A percentile compares a stretch with the other conserved stretches of the same genome.
These are phyloP conservation scores for Oenanthe melanoleuca DNA, from an alignment of 2,113 vertebrate species.

Conservation along the genomic window DNA sequence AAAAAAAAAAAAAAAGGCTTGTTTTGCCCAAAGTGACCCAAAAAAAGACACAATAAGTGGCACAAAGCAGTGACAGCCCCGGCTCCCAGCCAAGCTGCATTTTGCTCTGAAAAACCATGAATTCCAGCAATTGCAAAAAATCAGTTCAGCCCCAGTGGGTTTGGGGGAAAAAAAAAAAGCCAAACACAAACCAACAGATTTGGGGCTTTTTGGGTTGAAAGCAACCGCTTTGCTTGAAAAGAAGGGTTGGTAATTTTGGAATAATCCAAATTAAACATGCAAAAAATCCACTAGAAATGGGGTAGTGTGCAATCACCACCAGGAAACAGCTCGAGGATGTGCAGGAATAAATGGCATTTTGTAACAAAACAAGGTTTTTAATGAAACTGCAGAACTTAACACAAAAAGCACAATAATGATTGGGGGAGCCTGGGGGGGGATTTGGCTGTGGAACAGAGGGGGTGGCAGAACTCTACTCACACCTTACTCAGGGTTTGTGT, in stretches of 20 bases:
- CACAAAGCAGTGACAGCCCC: constrained; percentile 20
- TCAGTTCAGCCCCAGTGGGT: not conserved
- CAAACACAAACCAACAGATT: not conserved
- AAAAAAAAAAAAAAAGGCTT: not conserved
- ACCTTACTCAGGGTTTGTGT: not conserved
- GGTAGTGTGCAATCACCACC: fast-evolving
- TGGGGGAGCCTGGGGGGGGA: no score
- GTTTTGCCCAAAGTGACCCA: constrained; percentile 53
- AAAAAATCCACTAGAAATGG: fast-evolving
- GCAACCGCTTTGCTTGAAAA: fast-evolving
- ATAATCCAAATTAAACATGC: fast-evolving
- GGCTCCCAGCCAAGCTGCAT: fast-evolving
- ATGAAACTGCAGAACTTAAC: not conserved
- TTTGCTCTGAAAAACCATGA: not conserved
- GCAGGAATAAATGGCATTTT: not conserved
- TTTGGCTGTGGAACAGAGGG: not conserved
- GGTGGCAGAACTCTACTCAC: not conserved
- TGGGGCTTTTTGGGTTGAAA: not conserved
- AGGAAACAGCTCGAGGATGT: not conserved
- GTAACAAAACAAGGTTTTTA: not conserved
- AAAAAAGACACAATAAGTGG: constrained; percentile 22
- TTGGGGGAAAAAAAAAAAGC: not conserved
- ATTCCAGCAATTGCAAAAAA: not conserved
- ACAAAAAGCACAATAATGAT: fast-evolving
- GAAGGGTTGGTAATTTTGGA: not conserved